Percentiles rank a stretch among this genome's conserved stretches.
These are phyloP conservation scores for Podabrus alpinus DNA, from an alignment of 2,888 invertebrate species.

Conservation along the genomic window DNA sequence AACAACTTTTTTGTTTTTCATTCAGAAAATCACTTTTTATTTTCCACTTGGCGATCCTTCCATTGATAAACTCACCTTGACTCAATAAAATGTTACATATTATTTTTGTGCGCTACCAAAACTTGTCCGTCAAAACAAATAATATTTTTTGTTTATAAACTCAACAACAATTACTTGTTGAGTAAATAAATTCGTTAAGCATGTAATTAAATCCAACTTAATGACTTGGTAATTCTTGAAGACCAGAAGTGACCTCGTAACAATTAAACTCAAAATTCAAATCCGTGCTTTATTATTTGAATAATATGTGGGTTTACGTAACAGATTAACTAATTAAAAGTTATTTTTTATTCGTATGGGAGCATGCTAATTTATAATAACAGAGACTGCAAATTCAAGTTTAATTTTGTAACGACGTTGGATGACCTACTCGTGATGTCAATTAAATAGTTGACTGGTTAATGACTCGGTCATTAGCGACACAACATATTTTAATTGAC, in stretches of 20 bases:
- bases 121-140: neutral
- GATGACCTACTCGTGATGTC: neutral
- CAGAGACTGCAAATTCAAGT: neutral
- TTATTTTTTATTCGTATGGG: neutral
- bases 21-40: neutral
- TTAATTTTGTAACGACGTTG: neutral
- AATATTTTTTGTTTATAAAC: neutral
- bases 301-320: neutral
- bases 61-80: neutral
- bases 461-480: neutral
- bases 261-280: neutral
- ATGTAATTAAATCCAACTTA: neutral
- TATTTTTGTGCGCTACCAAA: neutral
- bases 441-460: neutral
- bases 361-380: neutral
- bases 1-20: constrained; percentile 8
- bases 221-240: neutral
- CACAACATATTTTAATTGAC: neutral
- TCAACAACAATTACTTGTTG: neutral
- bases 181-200: neutral
- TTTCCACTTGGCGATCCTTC: neutral
- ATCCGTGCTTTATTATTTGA: neutral
- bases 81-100: neutral
- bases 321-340: neutral
- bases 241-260: neutral